Percentiles rank a stretch among this genome's conserved stretches.
These are phyloP conservation scores for Propithecus deckenii DNA, from an alignment of 2,797 vertebrate genomes.

Conservation along the genomic window DNA sequence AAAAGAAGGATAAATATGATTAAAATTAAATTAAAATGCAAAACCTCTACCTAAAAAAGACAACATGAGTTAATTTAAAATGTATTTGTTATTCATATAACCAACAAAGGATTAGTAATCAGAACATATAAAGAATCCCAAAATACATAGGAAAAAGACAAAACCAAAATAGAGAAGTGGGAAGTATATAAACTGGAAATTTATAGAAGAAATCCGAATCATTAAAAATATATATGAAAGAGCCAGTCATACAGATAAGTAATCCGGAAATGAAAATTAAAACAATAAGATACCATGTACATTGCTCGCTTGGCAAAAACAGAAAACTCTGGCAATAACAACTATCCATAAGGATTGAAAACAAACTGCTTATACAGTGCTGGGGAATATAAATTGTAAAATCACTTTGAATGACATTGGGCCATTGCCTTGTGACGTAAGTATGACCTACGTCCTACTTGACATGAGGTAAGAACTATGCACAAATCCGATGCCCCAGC, in stretches of 20 bases:
- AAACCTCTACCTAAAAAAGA: background rate
- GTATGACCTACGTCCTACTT: background rate
- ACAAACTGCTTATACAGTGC: background rate
- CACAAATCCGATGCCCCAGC: too few species aligned
- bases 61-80: background rate
- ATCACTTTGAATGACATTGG: background rate
- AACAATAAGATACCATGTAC: background rate
- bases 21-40: background rate
- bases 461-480: background rate
- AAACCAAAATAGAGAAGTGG: background rate
- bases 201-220: background rate
- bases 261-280: background rate
- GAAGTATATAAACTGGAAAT: background rate
- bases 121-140: background rate
- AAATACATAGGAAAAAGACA: background rate
- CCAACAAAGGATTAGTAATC: background rate
- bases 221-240: background rate
- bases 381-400: background rate
- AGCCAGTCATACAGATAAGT: background rate
- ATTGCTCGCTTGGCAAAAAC: background rate
- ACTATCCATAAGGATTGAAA: background rate
- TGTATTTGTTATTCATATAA: background rate
- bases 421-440: background rate
- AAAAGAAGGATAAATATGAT: background rate
- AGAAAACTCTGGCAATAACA: background rate